These are phyloP conservation scores for Falco concolor DNA, from an alignment of 2,797 vertebrate genomes.

Conservation along the genomic window DNA sequence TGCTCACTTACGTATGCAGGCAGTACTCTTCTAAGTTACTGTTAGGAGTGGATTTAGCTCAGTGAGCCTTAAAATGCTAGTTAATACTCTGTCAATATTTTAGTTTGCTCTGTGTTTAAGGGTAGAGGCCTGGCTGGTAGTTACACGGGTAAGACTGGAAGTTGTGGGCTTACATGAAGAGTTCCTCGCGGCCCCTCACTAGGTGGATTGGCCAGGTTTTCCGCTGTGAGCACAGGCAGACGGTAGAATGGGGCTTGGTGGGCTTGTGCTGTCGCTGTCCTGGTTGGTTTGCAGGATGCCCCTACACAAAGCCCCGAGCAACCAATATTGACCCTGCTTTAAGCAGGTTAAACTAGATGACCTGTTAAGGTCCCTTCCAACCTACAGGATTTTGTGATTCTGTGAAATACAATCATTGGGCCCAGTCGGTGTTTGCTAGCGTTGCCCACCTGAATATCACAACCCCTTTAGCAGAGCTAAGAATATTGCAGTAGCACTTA, in stretches of 20 bases:
- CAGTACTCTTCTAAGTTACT: background rate
- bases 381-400: background rate
- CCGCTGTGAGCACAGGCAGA: background rate
- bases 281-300: background rate
- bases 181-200: background rate
- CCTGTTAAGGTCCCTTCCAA: background rate
- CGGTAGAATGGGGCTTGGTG: background rate
- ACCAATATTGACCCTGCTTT: background rate
- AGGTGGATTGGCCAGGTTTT: background rate
- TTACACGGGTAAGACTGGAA: background rate
- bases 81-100: background rate
- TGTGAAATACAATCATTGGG: background rate
- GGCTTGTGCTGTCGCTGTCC: background rate
- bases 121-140: background rate
- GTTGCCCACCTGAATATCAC: background rate
- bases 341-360: background rate
- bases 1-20: background rate
- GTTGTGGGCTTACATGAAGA: background rate
- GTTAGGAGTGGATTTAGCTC: background rate
- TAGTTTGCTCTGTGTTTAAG: background rate
- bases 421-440: background rate
- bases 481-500: background rate
- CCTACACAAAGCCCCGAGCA: background rate
- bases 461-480: background rate
- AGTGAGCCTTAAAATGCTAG: background rate